These are phyloP conservation scores for Ardeotis arabs DNA, from an alignment of 2,113 vertebrate species.

Conservation along the genomic window DNA sequence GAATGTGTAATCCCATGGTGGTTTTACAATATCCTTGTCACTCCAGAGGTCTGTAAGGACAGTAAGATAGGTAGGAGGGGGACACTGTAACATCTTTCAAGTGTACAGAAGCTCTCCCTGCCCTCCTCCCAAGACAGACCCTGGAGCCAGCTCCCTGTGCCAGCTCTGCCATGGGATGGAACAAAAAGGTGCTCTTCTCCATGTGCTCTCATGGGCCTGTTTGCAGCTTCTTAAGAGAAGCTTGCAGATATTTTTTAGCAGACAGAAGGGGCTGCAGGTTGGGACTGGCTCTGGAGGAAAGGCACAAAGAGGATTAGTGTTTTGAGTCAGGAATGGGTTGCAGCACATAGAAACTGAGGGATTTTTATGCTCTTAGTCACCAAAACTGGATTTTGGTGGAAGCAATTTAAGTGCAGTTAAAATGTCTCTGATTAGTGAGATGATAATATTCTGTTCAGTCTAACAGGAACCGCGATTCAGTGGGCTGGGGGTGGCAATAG, in stretches of 20 bases:
- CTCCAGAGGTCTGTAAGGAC: background rate
- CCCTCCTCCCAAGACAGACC: background rate
- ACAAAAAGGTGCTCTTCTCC: slow-evolving; percentile 13
- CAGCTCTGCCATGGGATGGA: background rate
- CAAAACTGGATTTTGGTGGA: slow-evolving; percentile 22
- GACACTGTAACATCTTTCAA: background rate
- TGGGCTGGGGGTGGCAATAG: background rate
- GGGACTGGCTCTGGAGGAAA: slow-evolving; percentile 49
- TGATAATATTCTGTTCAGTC: background rate
- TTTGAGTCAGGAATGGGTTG: slow-evolving; percentile 63
- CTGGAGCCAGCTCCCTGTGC: background rate
- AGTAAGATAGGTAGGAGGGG: background rate
- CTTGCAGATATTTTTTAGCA: slow-evolving; percentile 21
- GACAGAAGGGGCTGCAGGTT: slow-evolving; percentile 45
- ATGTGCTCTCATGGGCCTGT: background rate
- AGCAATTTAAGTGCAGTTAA: background rate
- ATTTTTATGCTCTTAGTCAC: slow-evolving; percentile 50
- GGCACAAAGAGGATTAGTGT: slow-evolving; percentile 65
- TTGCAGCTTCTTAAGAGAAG: slow-evolving; percentile 3
- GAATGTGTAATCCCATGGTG: background rate
- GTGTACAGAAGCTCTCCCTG: background rate
- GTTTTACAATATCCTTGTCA: background rate
- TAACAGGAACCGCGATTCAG: background rate
- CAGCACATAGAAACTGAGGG: background rate
- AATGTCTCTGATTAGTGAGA: background rate